A percentile compares a stretch with the other conserved stretches of the same genome.
phyloP scores from a whole-genome alignment of 2,888 invertebrate species.

The Drosophila kokeensis region DNA sequence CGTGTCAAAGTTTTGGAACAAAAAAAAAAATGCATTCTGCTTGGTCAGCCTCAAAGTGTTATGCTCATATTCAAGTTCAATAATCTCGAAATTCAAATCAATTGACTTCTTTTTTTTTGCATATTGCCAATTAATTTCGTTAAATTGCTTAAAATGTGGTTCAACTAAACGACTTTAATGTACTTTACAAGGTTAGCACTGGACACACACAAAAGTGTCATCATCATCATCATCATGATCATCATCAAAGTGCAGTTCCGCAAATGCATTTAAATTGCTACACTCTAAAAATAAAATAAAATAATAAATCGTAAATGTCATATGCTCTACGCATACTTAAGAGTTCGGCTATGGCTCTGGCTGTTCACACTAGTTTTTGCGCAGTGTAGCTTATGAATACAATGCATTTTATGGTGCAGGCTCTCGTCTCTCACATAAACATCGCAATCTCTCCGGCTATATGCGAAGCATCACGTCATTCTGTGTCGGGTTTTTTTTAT shows the following conservation, averaged over 20 bases:
- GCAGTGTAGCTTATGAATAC: constrained; percentile 45
- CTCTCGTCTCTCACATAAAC: constrained; percentile 19
- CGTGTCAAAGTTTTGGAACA: constrained; percentile 19
- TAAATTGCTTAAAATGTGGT: constrained; percentile 23
- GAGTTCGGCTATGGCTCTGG: background rate
- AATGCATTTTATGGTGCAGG: constrained; percentile 15
- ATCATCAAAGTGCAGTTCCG: constrained; percentile 45
- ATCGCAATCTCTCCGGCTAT: constrained; percentile 44
- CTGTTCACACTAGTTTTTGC: constrained; percentile 1
- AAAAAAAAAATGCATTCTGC: constrained; percentile 22
- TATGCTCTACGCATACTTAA: background rate
- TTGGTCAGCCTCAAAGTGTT: constrained; percentile 39
- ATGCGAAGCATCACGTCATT: constrained; percentile 69
- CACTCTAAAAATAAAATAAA: background rate
- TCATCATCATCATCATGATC: constrained; percentile 8
- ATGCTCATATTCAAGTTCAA: constrained; percentile 54
- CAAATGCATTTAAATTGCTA: constrained; percentile 47
- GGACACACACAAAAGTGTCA: constrained; percentile 12
- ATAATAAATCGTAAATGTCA: background rate
- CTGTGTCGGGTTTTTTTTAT: constrained; percentile 46
- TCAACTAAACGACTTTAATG: constrained; percentile 9
- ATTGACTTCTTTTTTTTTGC: constrained; percentile 62
- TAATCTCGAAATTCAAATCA: constrained; percentile 48
- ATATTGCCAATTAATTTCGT: constrained; percentile 39
- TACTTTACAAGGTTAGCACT: constrained; percentile 30